Evolutionary conservation across 1,140 invertebrate genomes (phyloP), one percentile per base, ranked within the genome.

Genomic region (Pseudachorutes palmiensis): DNA sequence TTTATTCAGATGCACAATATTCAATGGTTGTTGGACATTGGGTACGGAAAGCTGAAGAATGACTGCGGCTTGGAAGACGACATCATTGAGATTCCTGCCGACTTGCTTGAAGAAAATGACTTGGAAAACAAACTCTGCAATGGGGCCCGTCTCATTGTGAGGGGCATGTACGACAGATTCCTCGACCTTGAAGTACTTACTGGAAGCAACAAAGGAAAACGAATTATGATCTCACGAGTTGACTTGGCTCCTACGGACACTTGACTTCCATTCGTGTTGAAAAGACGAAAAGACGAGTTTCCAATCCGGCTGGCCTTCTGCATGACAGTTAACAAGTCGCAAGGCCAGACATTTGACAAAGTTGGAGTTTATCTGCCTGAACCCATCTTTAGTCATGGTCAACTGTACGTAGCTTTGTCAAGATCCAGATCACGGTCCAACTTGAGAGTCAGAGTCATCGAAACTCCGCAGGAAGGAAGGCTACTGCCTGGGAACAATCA

Each of bases 241-340:
- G 75, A 75, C 31, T 74, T 81, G 70, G 80, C 76, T 69, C 75
- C 75, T 63, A 76, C 70, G 28, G 33, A 68, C 36, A 2, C 59
- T 30, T 76, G 78, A 72, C 57, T 76, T 33, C 77, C 78, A 62
- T 79, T 80, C 71, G 61, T 74, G 41, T 77, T 83, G 67, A 78
- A 79, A 74, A 59, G 81, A 57, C 30, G 80, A 67, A n/a, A n/a
- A n/a, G n/a, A n/a, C n/a, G 76, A 81, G 64, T 80, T 83, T 75
- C 78, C 77, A 30, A 66, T 80, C 41, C 65, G 72, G 67, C 69
- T 82, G 9, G 80, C 81, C 32, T 84, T 83, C 75, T 77, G 79
- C 24, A 80, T 83, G 76, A 78, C 79, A 26, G 81, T 81, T 57
- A 83, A 82, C 71, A 82, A 84, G 74, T 77, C 79, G 73, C 82